Evolutionary conservation across 2,113 vertebrate genomes (phyloP).

Genomic region (Tympanuchus pallidicinctus): DNA sequence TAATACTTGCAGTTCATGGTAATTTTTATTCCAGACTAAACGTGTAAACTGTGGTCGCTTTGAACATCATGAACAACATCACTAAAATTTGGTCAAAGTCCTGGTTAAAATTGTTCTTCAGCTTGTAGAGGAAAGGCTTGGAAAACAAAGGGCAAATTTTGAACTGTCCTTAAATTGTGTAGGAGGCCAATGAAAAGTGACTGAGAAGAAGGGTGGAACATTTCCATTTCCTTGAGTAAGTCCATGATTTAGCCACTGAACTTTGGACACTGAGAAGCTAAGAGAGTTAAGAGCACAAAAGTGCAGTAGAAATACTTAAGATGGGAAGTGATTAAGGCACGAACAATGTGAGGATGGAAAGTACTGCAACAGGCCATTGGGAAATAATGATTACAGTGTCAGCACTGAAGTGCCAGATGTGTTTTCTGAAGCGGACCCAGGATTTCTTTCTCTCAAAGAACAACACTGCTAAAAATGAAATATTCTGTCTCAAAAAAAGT

Average conservation of each 20-base stretch:
- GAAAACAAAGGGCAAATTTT: constrained; percentile 10
- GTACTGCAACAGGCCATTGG: constrained; percentile 39
- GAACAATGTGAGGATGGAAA: constrained; percentile 43
- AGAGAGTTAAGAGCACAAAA: neutral
- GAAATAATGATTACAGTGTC: constrained; percentile 18
- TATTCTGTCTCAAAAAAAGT: neutral
- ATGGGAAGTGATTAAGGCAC: constrained; percentile 44
- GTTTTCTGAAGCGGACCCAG: neutral
- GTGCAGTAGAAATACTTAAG: constrained; percentile 30
- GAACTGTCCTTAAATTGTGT: neutral
- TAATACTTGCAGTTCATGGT: neutral
- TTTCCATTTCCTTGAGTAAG: constrained; percentile 44
- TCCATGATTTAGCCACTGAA: constrained; percentile 15
- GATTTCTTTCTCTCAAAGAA: neutral
- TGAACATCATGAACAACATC: neutral
- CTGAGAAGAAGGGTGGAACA: constrained; percentile 30
- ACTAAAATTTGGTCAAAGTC: neutral
- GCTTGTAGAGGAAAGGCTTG: constrained; percentile 10
- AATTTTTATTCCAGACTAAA: neutral
- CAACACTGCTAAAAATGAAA: neutral
- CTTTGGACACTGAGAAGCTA: constrained; percentile 1
- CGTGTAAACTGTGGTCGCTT: neutral
- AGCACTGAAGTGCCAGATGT: neutral
- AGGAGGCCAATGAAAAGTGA: neutral
- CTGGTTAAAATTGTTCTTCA: neutral